phyloP scores from a whole-genome alignment of 2,113 vertebrate species.

The Crotalus horridus region DNA sequence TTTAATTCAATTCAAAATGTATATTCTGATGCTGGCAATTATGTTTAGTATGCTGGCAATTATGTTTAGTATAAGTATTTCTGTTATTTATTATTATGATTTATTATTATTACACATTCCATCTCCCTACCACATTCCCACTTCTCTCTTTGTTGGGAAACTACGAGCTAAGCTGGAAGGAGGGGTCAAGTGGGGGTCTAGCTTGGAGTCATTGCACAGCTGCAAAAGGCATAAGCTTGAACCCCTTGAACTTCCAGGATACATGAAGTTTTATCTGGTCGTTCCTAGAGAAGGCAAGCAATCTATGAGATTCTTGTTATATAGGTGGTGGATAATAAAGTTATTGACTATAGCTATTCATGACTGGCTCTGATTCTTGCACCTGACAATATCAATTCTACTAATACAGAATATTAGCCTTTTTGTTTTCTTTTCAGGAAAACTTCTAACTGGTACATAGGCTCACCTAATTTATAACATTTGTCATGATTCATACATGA shows the following conservation, averaged over 20 bases:
- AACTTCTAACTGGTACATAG: background rate
- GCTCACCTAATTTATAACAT: background rate
- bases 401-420: no score
- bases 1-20: background rate
- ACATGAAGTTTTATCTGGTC: no score
- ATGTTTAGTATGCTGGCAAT: background rate
- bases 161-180: background rate
- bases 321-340: no score
- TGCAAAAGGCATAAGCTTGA: no score
- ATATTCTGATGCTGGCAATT: background rate
- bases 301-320: no score
- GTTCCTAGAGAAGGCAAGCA: no score
- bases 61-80: background rate
- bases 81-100: background rate
- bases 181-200: no score
- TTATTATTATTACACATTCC: background rate
- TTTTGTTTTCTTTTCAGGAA: background rate
- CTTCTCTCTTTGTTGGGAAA: background rate
- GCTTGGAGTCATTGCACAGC: no score
- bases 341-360: no score
- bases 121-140: background rate
- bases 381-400: background rate
- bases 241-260: no score
- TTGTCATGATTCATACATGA: background rate
- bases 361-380: no score